Percentiles rank a stretch among this genome's conserved stretches.
These are phyloP conservation scores for Porites lutea DNA, from an alignment of 64 coral and sea anemone genomes.

Conservation along the genomic window DNA sequence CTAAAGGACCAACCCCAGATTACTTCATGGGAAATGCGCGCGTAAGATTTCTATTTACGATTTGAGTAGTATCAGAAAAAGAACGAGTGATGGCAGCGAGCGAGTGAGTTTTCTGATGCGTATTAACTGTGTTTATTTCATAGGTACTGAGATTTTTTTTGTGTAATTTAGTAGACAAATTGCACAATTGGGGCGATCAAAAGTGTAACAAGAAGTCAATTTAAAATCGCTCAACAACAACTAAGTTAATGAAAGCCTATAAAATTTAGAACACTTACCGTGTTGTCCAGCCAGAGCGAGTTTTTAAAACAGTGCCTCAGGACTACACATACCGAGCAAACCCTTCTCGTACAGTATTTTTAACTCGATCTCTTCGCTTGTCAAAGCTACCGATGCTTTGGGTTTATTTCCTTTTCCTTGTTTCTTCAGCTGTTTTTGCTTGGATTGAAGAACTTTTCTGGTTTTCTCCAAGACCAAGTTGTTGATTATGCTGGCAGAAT, in stretches of 20 bases:
- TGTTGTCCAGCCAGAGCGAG: too few species aligned
- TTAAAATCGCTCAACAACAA: too few species aligned
- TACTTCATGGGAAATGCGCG: background rate
- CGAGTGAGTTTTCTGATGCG: conserved; percentile 7
- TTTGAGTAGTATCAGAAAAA: background rate
- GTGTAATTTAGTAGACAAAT: too few species aligned
- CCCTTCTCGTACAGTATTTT: conserved; percentile 11
- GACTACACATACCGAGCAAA: background rate
- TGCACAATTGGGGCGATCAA: too few species aligned
- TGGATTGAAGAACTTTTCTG: background rate
- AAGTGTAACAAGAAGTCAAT: too few species aligned
- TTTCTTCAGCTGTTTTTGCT: conserved; percentile 45
- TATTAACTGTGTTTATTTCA: too few species aligned
- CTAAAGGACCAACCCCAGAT: too few species aligned
- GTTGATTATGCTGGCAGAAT: conserved; percentile 31
- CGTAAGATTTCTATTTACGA: background rate
- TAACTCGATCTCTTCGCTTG: background rate
- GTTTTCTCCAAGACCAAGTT: conserved; percentile 11
- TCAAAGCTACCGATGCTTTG: background rate
- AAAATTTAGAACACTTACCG: too few species aligned
- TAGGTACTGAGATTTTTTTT: too few species aligned
- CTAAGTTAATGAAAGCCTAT: too few species aligned
- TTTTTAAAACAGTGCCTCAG: background rate
- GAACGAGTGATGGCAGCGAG: background rate
- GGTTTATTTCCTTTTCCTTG: background rate